A percentile compares a stretch with the other conserved stretches of the same genome.
Conservation (phyloP, 2,888 invertebrate species). For the Bellardia bayeri region DNA sequence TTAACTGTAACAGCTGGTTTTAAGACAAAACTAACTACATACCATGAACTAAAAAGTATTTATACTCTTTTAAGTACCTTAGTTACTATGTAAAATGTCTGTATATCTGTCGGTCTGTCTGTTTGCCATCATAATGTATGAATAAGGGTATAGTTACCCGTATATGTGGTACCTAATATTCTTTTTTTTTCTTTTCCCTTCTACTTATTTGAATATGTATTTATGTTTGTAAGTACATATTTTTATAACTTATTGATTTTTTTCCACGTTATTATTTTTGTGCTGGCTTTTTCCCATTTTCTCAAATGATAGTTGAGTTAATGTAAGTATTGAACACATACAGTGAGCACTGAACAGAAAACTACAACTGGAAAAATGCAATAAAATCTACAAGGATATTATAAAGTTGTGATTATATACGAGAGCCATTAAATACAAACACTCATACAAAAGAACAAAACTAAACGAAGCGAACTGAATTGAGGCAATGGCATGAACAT, state of each 20-base stretch:
- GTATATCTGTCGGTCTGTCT: slow-evolving; percentile 14
- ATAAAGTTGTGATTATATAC: slow-evolving; percentile 47
- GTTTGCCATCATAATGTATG: background rate
- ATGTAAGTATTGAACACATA: background rate
- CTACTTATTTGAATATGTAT: slow-evolving; percentile 16
- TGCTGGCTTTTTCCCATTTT: background rate
- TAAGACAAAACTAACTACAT: slow-evolving; percentile 17
- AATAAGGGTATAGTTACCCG: slow-evolving; percentile 53
- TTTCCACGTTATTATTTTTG: slow-evolving; percentile 12
- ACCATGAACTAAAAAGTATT: slow-evolving; percentile 11
- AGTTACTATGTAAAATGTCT: background rate
- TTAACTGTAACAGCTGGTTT: slow-evolving; percentile 29
- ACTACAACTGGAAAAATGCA: slow-evolving; percentile 15
- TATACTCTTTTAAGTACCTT: background rate
- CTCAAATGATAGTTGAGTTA: slow-evolving; percentile 29
- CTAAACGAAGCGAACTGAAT: background rate
- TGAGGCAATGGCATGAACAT: slow-evolving; percentile 4
- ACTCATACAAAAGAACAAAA: background rate
- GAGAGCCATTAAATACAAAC: slow-evolving; percentile 56
- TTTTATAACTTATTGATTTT: slow-evolving; percentile 71
- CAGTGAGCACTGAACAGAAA: background rate
- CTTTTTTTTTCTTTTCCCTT: background rate
- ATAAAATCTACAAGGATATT: slow-evolving; percentile 47
- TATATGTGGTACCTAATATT: slow-evolving; percentile 42
- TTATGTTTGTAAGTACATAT: slow-evolving; percentile 4